These are phyloP conservation scores for Perca fluviatilis DNA, from an alignment of 2,113 vertebrate genomes.

Conservation along the genomic window DNA sequence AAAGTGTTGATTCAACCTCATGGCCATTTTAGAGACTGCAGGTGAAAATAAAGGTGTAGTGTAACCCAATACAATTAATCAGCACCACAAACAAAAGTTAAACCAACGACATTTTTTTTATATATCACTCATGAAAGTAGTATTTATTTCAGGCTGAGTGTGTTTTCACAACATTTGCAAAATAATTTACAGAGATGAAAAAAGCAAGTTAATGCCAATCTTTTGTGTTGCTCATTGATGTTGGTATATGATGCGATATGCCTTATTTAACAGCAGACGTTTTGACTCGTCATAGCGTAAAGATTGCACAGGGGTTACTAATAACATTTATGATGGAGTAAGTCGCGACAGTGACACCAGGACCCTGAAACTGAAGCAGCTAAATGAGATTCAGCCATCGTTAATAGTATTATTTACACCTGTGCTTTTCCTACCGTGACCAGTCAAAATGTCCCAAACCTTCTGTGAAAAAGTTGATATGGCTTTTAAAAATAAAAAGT, in stretches of 20 bases:
- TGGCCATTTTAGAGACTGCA: not conserved
- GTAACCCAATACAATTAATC: not conserved
- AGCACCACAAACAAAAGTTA: not conserved
- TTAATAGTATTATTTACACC: not conserved
- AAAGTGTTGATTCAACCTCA: not conserved
- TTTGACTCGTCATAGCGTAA: not conserved
- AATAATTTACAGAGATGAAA: not conserved
- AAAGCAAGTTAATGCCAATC: not conserved
- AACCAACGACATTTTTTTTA: not conserved
- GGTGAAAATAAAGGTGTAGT: not conserved
- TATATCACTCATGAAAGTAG: not conserved
- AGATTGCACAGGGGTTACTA: not conserved
- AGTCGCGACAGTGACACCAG: not conserved
- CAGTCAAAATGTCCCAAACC: too few species aligned
- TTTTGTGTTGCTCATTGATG: not conserved
- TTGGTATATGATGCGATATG: not conserved
- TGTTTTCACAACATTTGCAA: not conserved
- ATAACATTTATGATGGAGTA: not conserved
- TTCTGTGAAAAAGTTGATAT: not conserved
- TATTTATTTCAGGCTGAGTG: not conserved
- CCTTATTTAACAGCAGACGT: not conserved
- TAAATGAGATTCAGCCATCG: not conserved
- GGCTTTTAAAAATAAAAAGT: not conserved
- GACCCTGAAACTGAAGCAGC: too few species aligned
- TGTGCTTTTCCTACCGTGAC: not conserved